Conservation (phyloP, 53 echinoderm and acorn worm species). For the Antedon mediterranea region DNA sequence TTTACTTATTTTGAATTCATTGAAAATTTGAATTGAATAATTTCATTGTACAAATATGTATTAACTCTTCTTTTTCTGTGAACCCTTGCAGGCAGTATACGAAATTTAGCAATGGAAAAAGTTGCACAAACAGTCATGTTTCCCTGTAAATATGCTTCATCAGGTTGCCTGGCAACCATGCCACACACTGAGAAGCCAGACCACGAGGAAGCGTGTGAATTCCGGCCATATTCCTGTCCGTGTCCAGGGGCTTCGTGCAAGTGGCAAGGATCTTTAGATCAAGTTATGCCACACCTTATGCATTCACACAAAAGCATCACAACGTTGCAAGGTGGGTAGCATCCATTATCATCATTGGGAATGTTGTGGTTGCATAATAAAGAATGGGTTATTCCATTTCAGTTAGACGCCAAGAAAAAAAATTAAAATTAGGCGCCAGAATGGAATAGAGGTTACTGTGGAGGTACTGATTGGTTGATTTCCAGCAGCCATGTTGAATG, state of each 20-base stretch:
- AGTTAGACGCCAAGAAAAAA: no score
- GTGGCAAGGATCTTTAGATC: constrained; percentile 93
- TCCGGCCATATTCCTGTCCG: constrained; percentile 92
- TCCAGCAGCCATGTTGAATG: no score
- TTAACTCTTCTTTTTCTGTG: not conserved
- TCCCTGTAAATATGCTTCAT: constrained; percentile 85
- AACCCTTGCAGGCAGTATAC: constrained; percentile 55
- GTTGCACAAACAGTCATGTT: constrained; percentile 99
- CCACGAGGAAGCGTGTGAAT: constrained; percentile 93
- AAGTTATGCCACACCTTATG: constrained; percentile 90
- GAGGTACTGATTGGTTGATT: no score
- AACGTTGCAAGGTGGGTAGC: constrained; percentile 72
- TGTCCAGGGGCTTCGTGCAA: constrained; percentile 89
- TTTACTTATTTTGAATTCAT: no score
- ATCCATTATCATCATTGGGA: no score
- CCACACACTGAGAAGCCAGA: constrained; percentile 94
- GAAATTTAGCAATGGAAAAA: constrained; percentile 97
- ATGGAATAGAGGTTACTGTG: no score
- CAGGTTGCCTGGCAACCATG: constrained; percentile 79
- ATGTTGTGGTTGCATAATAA: no score
- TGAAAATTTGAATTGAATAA: no score
- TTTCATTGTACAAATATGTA: not conserved
- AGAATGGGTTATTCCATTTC: no score
- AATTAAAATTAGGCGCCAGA: no score
- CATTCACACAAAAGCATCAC: constrained; percentile 99